Evolutionary conservation across 2,888 invertebrate species (phyloP).

Genomic region (Cremastinae sp.): DNA sequence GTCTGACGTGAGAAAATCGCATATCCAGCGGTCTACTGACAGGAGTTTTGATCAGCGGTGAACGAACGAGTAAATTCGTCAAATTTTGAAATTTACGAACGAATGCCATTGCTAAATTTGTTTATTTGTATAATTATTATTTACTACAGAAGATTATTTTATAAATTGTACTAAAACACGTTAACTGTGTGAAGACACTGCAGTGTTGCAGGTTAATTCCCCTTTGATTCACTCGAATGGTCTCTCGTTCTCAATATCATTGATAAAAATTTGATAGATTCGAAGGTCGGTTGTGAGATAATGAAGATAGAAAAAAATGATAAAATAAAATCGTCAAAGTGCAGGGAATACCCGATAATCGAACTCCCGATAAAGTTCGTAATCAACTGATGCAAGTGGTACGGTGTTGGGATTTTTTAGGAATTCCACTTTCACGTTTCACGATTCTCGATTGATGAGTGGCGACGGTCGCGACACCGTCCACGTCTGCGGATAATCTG

Average conservation of each 20-base stretch:
- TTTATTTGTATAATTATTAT: constrained; percentile 2
- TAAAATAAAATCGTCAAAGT: neutral
- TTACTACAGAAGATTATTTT: neutral
- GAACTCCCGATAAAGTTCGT: neutral
- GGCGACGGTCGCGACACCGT: neutral
- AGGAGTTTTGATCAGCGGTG: constrained; percentile 37
- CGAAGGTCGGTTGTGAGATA: too few relatives aligned
- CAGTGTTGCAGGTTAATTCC: constrained; percentile 22
- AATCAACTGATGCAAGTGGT: constrained; percentile 20
- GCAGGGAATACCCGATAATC: constrained; percentile 1
- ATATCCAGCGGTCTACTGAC: constrained; percentile 41
- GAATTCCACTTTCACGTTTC: neutral
- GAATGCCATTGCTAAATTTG: constrained; percentile 66
- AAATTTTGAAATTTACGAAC: constrained; percentile 65
- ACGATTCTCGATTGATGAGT: too few relatives aligned
- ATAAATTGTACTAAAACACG: neutral
- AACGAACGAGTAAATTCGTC: constrained; percentile 53
- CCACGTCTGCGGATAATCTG: neutral
- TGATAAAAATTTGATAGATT: neutral
- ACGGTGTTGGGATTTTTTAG: neutral
- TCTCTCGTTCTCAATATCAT: neutral
- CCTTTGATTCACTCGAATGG: neutral
- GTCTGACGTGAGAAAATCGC: constrained; percentile 42
- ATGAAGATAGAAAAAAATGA: neutral
- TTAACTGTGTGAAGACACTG: neutral